Conservation (phyloP, 1,140 invertebrate genomes). For the Atta texana region DNA sequence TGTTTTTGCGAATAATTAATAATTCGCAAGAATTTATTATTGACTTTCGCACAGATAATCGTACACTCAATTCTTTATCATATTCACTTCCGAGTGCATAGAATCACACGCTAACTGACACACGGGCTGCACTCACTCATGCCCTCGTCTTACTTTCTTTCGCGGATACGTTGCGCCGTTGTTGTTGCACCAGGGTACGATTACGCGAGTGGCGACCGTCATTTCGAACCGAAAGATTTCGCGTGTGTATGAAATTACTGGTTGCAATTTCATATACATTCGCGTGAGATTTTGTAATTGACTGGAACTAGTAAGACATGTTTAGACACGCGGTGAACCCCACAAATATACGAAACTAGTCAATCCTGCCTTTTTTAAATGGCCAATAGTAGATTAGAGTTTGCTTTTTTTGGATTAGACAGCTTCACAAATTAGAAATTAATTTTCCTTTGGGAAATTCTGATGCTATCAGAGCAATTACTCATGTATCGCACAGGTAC, state of each 20-base stretch:
- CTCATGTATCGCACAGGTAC: not conserved
- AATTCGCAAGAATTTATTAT: not conserved
- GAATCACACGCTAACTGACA: not conserved
- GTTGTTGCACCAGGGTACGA: slow-evolving; percentile 19
- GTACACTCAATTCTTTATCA: slow-evolving; percentile 9
- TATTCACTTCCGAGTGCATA: slow-evolving; percentile 47
- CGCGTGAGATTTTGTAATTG: slow-evolving; percentile 66
- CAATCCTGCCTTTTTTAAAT: not conserved
- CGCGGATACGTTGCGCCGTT: slow-evolving; percentile 15
- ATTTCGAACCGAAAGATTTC: slow-evolving; percentile 67
- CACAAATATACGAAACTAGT: not conserved
- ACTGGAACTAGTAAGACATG: slow-evolving; percentile 14
- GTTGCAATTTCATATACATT: slow-evolving; percentile 8
- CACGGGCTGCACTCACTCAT: slow-evolving; percentile 7
- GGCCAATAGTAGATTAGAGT: not conserved
- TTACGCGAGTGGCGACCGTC: slow-evolving; percentile 45
- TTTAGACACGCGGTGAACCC: slow-evolving; percentile 2
- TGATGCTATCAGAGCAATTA: not conserved
- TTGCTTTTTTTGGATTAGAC: not conserved
- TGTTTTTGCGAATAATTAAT: not conserved
- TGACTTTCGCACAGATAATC: slow-evolving; percentile 6
- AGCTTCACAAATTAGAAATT: not conserved
- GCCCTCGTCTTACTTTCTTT: slow-evolving; percentile 61
- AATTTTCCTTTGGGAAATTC: no score
- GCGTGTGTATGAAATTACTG: slow-evolving; percentile 41